Evolutionary conservation across 2,797 vertebrate species (phyloP).

Genomic region (Xiphorhynchus erythropygius): DNA sequence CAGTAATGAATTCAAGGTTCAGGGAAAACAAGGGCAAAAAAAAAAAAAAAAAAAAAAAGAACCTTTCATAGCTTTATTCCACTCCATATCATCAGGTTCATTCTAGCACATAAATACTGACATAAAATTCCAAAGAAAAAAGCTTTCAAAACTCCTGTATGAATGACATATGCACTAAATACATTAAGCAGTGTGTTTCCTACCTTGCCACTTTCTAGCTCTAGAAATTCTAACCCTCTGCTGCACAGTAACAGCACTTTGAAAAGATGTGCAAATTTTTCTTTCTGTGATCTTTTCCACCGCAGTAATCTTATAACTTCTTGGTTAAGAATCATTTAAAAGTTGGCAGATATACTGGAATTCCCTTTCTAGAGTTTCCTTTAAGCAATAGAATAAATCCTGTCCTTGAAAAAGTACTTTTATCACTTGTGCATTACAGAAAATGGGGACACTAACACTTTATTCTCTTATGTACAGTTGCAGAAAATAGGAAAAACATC

Average conservation of each 20-base stretch:
- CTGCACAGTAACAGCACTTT: neutral
- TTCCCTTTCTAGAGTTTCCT: neutral
- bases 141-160: neutral
- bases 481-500: neutral
- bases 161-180: neutral
- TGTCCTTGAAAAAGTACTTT: neutral
- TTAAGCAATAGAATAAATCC: neutral
- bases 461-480: neutral
- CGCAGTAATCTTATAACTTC: neutral
- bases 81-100: neutral
- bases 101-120: neutral
- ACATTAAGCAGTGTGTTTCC: neutral
- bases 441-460: neutral
- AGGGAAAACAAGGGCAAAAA: neutral
- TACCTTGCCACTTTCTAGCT: neutral
- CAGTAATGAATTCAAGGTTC: neutral
- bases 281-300: neutral
- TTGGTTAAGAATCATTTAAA: neutral
- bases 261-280: neutral
- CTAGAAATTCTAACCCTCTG: neutral
- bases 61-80: neutral
- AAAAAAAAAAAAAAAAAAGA: neutral
- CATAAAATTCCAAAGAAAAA: neutral
- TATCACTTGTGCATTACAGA: neutral
- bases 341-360: neutral